phyloP scores from a whole-genome alignment of 2,888 invertebrate species.

The Platynereis dumerilii region DNA sequence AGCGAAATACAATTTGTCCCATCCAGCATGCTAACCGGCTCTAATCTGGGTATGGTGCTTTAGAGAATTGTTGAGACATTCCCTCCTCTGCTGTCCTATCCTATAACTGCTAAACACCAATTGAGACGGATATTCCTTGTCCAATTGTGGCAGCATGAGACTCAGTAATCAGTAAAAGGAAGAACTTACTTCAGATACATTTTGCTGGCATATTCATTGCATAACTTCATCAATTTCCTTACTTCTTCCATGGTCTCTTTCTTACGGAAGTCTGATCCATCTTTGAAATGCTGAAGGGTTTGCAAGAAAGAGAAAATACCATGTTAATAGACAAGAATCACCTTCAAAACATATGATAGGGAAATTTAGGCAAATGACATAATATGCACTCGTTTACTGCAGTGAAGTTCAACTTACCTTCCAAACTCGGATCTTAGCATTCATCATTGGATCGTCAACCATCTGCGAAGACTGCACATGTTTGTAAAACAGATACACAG shows the following conservation, averaged over 20 bases:
- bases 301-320: slow-evolving; percentile 45
- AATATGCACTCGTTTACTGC: neutral
- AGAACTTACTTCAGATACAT: slow-evolving; percentile 18
- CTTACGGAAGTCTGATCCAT: slow-evolving; percentile 43
- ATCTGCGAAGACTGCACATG: neutral
- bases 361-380: neutral
- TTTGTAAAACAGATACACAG: slow-evolving; percentile 1
- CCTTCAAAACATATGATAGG: too few relatives aligned
- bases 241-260: slow-evolving; percentile 39
- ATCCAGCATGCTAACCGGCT: too few relatives aligned
- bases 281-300: slow-evolving; percentile 44
- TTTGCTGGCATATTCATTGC: slow-evolving; percentile 42
- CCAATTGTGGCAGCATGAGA: too few relatives aligned
- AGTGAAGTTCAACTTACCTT: neutral
- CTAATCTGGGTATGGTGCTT: too few relatives aligned
- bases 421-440: neutral
- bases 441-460: neutral
- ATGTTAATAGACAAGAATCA: too few relatives aligned
- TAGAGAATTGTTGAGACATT: too few relatives aligned
- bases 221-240: slow-evolving; percentile 46
- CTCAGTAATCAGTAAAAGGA: too few relatives aligned
- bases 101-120: too few relatives aligned
- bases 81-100: too few relatives aligned
- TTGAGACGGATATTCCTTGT: too few relatives aligned
- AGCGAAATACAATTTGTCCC: too few relatives aligned